phyloP scores from a whole-genome alignment of 2,888 invertebrate genomes.

The Clunio marinus region DNA sequence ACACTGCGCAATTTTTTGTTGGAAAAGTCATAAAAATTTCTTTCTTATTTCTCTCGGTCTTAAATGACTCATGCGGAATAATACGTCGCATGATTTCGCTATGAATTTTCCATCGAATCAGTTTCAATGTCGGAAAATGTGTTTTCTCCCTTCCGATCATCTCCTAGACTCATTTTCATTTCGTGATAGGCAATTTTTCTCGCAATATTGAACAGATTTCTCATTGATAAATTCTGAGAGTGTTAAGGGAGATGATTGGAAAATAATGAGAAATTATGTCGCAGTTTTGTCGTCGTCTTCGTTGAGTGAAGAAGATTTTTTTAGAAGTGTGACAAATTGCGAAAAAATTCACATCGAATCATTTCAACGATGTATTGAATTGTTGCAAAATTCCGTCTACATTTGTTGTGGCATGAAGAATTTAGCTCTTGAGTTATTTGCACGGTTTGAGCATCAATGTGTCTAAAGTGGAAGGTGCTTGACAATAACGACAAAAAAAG shows the following conservation, averaged over 20 bases:
- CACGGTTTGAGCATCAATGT: slow-evolving; percentile 19
- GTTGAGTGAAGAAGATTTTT: too few relatives aligned
- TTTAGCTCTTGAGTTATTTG: not conserved
- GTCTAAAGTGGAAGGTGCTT: slow-evolving; percentile 16
- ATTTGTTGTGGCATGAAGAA: not conserved
- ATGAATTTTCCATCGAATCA: too few relatives aligned
- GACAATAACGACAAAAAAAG: not conserved
- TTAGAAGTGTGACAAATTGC: too few relatives aligned
- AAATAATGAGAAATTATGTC: slow-evolving; percentile 9
- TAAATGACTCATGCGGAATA: not conserved
- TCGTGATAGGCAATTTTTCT: slow-evolving; percentile 1
- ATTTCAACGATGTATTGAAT: not conserved
- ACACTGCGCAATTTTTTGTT: too few relatives aligned
- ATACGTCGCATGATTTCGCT: too few relatives aligned
- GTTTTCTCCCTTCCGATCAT: not conserved
- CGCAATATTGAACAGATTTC: slow-evolving; percentile 2
- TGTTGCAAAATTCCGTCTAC: not conserved
- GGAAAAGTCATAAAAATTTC: too few relatives aligned
- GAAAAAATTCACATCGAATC: too few relatives aligned
- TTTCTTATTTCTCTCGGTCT: too few relatives aligned
- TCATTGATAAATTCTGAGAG: not conserved
- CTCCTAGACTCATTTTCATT: not conserved
- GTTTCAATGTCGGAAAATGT: not conserved
- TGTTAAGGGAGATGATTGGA: not conserved
- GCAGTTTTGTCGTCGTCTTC: too few relatives aligned